Conservation (phyloP, 2,113 vertebrate genomes). For the Sminthopsis crassicaudata region DNA sequence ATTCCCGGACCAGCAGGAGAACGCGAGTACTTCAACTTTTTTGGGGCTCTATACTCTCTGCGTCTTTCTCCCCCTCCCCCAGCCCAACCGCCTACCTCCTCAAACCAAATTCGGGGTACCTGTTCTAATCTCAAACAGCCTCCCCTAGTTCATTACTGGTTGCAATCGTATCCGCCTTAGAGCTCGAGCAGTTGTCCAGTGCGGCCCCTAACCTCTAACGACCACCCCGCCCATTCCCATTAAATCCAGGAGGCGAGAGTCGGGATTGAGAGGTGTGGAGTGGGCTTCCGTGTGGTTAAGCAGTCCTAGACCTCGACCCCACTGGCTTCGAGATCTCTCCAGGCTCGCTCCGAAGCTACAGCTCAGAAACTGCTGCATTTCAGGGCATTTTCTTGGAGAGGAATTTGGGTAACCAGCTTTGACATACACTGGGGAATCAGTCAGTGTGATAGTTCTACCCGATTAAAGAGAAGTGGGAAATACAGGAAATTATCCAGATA, state of each 20-base stretch:
- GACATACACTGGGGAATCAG: conserved; percentile 30
- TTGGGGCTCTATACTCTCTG: not conserved
- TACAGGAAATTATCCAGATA: conserved; percentile 50
- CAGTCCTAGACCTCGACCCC: not conserved
- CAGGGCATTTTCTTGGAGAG: conserved; percentile 38
- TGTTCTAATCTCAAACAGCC: not conserved
- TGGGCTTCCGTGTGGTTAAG: conserved; percentile 41
- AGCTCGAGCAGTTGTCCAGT: not conserved
- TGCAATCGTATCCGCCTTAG: not conserved
- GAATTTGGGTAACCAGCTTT: conserved; percentile 60
- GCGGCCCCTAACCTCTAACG: not conserved
- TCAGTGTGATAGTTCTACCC: conserved; percentile 31
- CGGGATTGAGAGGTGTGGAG: not conserved
- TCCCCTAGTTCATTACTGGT: not conserved
- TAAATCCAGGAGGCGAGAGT: conserved; percentile 11
- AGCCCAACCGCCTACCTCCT: not conserved
- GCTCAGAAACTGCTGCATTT: not conserved
- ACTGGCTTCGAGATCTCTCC: not conserved
- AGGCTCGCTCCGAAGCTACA: not conserved
- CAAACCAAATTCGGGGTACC: not conserved
- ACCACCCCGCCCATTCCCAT: not conserved
- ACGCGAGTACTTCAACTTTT: not conserved
- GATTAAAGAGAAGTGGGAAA: conserved; percentile 51
- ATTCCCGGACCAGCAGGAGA: not conserved
- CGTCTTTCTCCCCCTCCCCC: fast-evolving